Base-by-base conservation (phyloP, 2,797 vertebrate genomes). In the Denticeps clupeoides region DNA sequence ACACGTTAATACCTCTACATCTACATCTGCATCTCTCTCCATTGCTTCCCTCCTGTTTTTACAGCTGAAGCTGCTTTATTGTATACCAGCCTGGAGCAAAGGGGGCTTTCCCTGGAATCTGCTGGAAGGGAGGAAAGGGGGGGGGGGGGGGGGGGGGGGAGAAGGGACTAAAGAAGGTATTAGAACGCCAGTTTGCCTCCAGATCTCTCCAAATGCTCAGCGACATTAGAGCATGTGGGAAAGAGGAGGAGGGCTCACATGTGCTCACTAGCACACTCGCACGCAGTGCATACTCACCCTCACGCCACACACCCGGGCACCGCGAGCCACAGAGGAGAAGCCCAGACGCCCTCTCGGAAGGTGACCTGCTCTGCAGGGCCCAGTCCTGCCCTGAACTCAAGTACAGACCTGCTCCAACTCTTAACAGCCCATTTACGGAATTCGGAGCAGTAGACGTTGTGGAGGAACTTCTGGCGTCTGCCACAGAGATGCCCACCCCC, bases 111-210 rank as follows among this genome's bases (percentile, higher is more conserved):
- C 16, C 10, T n/a, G n/a, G n/a, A n/a, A n/a, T n/a, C n/a, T n/a
- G n/a, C n/a, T 27, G 10, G n/a, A n/a, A n/a, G n/a, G n/a, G n/a
- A n/a, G 35, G 35, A 38, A 38, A 38, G 38, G 35, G 21, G 35
- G 35, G 38, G 35, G 9, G 10, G 8, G 38, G 11, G 35, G 16
- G 10, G 16, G 18, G 35, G 35, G 21, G 38, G 35, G 38, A 6
- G 8, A 21, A 9, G 16, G 35, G 35, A 35, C 38, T 5, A 38
- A 35, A 35, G 15, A 18, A 21, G 35, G 9, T 18, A 38, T 38
- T 38, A 38, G 35, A 12, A 29, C n/a, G 4, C 13, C 29, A 13
- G n/a, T 21, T 38, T 19, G 35, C 5, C 16, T 15, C 22, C 33
- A 21, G 35, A 19, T 5, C 33, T 16, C 7, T 10, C 8, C 7